phyloP scores from a whole-genome alignment of 2,888 invertebrate species.

The Pediacus dermestoides region DNA sequence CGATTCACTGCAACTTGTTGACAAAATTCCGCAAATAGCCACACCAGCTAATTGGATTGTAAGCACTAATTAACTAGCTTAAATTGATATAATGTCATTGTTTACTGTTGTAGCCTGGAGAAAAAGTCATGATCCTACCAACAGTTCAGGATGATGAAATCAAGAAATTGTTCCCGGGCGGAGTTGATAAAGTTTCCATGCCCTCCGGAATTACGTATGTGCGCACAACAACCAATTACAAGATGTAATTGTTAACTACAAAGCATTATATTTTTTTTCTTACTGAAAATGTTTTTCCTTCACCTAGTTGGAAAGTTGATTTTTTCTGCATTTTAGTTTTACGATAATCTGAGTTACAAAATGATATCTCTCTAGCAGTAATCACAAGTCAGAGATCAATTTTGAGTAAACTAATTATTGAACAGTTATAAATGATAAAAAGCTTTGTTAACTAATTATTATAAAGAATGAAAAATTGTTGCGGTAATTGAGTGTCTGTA shows the following conservation, averaged over 20 bases:
- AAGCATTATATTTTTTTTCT: neutral
- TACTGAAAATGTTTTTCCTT: neutral
- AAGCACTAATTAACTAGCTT: constrained; percentile 11
- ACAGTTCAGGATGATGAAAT: constrained; percentile 64
- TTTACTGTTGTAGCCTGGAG: constrained; percentile 58
- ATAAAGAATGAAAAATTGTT: too few relatives aligned
- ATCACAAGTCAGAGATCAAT: too few relatives aligned
- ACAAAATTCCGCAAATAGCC: constrained; percentile 57
- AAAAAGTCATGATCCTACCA: constrained; percentile 78
- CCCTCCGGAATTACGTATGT: constrained; percentile 76
- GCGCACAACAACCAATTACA: constrained; percentile 65
- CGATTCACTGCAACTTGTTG: constrained; percentile 78
- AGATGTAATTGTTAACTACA: too few relatives aligned
- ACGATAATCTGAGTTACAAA: too few relatives aligned
- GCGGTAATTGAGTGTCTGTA: too few relatives aligned
- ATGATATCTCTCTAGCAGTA: too few relatives aligned
- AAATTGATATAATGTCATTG: neutral
- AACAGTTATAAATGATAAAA: too few relatives aligned
- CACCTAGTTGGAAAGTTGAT: too few relatives aligned
- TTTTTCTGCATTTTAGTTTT: too few relatives aligned
- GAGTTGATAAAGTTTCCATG: constrained; percentile 63
- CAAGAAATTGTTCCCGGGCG: constrained; percentile 64
- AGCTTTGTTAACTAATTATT: too few relatives aligned
- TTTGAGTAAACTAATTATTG: too few relatives aligned
- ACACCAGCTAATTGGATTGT: constrained; percentile 34